Evolutionary conservation across 2,113 vertebrate species (phyloP), one percentile per base, ranked within the genome.

Genomic region (Genyomyrus donnyi): DNA sequence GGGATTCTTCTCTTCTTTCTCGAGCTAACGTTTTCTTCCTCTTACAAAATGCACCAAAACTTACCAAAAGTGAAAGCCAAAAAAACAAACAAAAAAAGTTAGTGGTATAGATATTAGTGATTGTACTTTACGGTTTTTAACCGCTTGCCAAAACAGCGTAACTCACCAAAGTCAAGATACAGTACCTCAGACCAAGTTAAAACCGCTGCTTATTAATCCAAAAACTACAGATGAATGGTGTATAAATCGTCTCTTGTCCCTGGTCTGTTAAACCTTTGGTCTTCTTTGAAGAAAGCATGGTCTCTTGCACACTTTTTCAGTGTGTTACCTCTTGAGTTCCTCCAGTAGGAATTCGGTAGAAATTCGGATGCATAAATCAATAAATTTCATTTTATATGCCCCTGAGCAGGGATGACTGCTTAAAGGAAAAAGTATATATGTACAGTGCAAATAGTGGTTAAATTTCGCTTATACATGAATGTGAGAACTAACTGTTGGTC

Each of bases 141-240:
- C 50, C 21, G 39, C 45, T 88, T 88, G 53, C 87, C 74, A 89
- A 89, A 89, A 89, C 52, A 58, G 77, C 19, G 35, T 83, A 89
- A 85, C 21, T 89, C 77, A 89, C 89, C 89, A 89, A 89, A 89
- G 89, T 50, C 89, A 89, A 13, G 24, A 84, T 89, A 88, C 56
- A 62, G 52, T 88, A 89, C 77, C 89, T 89, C 74, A 84, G 50
- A 84, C 31, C 53, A 19, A 84, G 21, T 58, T 48, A 53, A 58
- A 42, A 35, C 62, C 50, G 31, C 77, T 45, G 74, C 83, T 85
- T 88, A 24, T 88, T 62, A 88, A 62, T 45, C 53, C 89, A 19
- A 56, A 84, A 89, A 58, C 77, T 24, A 45, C 89, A 56, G 50
- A 19, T 88, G 52, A 88, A 45, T 53, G 27, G 24, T 88, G 87